Evolutionary conservation across 2,113 vertebrate species (phyloP).

Genomic region (Percopsis transmontana): DNA sequence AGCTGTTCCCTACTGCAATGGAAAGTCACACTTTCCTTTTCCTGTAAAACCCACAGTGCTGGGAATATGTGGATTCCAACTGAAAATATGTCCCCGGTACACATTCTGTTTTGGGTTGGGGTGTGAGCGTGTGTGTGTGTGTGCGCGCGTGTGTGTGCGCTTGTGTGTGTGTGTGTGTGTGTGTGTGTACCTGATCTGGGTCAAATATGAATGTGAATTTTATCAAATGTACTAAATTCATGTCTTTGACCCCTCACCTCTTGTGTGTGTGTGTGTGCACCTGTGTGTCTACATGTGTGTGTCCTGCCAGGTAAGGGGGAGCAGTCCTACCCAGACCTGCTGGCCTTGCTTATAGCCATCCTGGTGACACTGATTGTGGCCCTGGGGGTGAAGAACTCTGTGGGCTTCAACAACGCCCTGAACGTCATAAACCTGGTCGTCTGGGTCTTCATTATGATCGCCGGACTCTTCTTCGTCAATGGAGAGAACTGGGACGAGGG

Average conservation of each 20-base stretch:
- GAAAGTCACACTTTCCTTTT: slow-evolving; percentile 50
- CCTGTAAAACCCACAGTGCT: slow-evolving; percentile 19
- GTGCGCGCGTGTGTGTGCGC: background rate
- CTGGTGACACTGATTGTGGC: slow-evolving; percentile 91
- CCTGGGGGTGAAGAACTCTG: slow-evolving; percentile 95
- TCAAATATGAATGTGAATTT: too few species aligned
- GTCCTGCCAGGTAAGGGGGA: slow-evolving; percentile 87
- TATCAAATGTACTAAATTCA: too few species aligned
- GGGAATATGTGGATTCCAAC: slow-evolving; percentile 20
- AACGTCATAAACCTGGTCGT: slow-evolving; percentile 93
- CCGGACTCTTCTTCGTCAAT: slow-evolving; percentile 92
- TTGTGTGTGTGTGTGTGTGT: slow-evolving; percentile 1
- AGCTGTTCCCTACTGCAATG: slow-evolving; percentile 35
- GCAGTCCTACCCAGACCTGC: slow-evolving; percentile 93
- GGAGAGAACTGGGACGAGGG: slow-evolving; percentile 92
- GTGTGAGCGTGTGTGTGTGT: slow-evolving; percentile 6
- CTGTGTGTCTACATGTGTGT: background rate
- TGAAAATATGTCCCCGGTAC: slow-evolving; percentile 37
- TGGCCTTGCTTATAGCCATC: slow-evolving; percentile 91
- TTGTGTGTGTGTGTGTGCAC: slow-evolving; percentile 2
- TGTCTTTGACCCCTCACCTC: too few species aligned
- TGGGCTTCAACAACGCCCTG: slow-evolving; percentile 94
- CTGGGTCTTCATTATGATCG: slow-evolving; percentile 97
- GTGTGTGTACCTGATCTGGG: background rate
- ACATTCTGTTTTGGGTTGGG: background rate